These are phyloP conservation scores for Philhelius pedissequus DNA, from an alignment of 2,888 invertebrate species.

Conservation along the genomic window DNA sequence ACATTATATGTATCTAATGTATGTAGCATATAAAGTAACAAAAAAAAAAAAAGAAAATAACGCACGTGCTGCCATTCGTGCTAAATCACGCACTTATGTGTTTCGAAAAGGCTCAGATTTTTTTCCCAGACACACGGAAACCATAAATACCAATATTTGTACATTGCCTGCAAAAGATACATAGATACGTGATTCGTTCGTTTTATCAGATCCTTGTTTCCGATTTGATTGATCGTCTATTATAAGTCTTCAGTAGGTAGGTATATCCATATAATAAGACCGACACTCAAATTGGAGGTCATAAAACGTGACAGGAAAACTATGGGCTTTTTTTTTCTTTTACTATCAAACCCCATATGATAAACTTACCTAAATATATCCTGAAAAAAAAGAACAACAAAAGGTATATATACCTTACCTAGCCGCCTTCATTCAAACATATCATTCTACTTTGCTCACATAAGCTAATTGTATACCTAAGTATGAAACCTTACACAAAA, in stretches of 20 bases:
- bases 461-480: too few relatives aligned
- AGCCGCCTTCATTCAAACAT: neutral
- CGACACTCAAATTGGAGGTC: neutral
- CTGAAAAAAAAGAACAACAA: too few relatives aligned
- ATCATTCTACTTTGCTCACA: neutral
- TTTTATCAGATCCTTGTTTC: neutral
- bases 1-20: too few relatives aligned
- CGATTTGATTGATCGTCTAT: conserved; percentile 14
- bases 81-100: too few relatives aligned
- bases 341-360: neutral
- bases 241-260: neutral
- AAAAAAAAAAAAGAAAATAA: neutral
- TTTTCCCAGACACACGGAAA: neutral
- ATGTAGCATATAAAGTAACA: too few relatives aligned
- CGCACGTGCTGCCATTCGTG: neutral
- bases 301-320: conserved; percentile 15
- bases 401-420: too few relatives aligned
- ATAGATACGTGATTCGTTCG: neutral
- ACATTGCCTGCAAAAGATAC: neutral
- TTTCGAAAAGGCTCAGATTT: neutral
- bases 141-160: conserved; percentile 6
- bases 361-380: neutral
- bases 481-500: neutral
- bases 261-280: neutral
- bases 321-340: neutral